Base-by-base conservation (phyloP, 2,113 vertebrate genomes). In the Salvator merianae region DNA sequence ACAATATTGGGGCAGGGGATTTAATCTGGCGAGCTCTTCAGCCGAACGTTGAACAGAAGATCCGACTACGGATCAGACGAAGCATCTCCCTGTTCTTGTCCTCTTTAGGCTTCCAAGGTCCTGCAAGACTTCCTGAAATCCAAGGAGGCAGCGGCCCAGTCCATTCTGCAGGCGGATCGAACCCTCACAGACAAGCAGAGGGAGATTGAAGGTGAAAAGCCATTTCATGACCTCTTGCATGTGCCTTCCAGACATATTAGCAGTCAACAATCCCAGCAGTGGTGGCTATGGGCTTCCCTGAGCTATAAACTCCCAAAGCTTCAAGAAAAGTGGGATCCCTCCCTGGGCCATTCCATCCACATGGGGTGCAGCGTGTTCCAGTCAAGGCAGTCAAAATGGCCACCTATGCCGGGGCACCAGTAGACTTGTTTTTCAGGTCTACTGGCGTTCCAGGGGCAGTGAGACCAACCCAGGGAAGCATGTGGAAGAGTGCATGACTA, bases 101-200 rank as follows among this genome's bases (percentile, higher is more conserved):
- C 8, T 26, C 43, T 20, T 40, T 14, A 88, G 92, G 92, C 92
- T 55, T 72, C 88, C 24, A 76, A 84, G 43, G 22, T 80, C 36
- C 88, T 95, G 24, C 86, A 93, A 65, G 47, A 66, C 8, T 94
- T 89, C 28, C 53, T 93, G 32, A 59, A 53, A 4, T 86, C 89
- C n/a, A 94, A 79, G 77, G 63, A 93, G 22, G 43, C 59, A 9
- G 0, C 84, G 9, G 83, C 1, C 7, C 50, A 87, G 14, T 10
- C 74, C 68, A 84, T 95, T 84, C 68, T 93, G 40, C 83, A 87
- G 7, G 83, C 81, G 12, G 93, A 95, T 43, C 72, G 90, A 77
- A 86, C 3, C 26, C 90, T 95, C 69, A 79, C 85, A 13, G 55
- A 84, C 66, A 91, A 86, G 5, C 84, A 94, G 78, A 94, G 85